Base-by-base conservation (phyloP, 2,888 invertebrate genomes). In the Ornithoptera alexandrae region DNA sequence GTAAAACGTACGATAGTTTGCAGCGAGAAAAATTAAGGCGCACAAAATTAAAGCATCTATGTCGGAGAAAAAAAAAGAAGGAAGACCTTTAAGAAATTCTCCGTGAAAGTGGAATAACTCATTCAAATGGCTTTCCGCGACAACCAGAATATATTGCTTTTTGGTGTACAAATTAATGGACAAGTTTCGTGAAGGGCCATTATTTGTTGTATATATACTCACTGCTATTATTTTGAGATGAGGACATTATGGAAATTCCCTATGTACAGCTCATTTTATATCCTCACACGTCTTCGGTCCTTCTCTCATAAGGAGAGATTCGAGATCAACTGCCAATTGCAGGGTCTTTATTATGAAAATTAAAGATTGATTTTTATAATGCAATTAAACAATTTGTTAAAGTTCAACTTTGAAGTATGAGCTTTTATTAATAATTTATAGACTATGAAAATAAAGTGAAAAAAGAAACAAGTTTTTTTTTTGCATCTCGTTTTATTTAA, bases 81-180 rank as follows among this genome's bases (percentile, higher is more conserved):
- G 57, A 22, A 20, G 59, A 59, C 30, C 59, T 59, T 59, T 12
- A 17, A 20, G 60, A 60, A n/a, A 18, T 30, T 60, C 30, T 18
- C 22, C 1, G 60, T n/a, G 36, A 60, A 36, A 30, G 36, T 30
- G 60, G 36, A 60, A 60, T 60, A 60, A 60, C 36, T 30, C 10
- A 60, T 8, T 24, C 58, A 58, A 36, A 60, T n/a, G 20, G 61
- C 42, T 42, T 42, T 61, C 61, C 30, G 18, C 61, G 42, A 61
- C 61, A 61, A 30, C 39, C 42, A 2, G 42, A 61, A 39, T 61
- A 36, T 60, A 61, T 61, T 61, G 17, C 42, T n/a, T 61, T 42
- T 61, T 61, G 42, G 61, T 12, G 61, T n/a, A 42, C 42, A 39
- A 61, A 42, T 61, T 61, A 61, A 61, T 61, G 22, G 42, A 20